Evolutionary conservation across 2,113 vertebrate genomes (phyloP), one percentile per base, ranked within the genome.

Genomic region (Stictonetta naevosa): DNA sequence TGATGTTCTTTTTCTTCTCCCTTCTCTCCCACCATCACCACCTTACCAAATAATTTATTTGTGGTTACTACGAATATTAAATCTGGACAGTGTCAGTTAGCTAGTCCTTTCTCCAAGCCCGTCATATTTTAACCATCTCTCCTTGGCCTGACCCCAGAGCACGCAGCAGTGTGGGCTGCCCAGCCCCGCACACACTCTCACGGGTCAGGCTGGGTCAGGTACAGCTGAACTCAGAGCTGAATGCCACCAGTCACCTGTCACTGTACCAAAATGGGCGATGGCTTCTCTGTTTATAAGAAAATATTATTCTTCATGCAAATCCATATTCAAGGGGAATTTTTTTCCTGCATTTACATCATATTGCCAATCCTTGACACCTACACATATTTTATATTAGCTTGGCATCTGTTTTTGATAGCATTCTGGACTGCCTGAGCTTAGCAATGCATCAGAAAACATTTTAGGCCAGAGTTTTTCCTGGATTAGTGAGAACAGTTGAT

Each of bases 201-300:
- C 18, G 44, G 18, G 21, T 7, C 1, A 3, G 34, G 11, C 74
- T 73, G 20, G 29, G 11, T 4, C 22, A n/a, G 34, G 6, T 59
- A 62, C 75, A 71, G 38, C 50, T 42, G 48, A 64, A 42, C 75
- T 48, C 63, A 66, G 31, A 62, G 34, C 6, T 13, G 18, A 80
- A 22, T 5, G 3, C 10, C 71, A n/a, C 56, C 38, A 3, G 0
- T 40, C 34, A 14, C 1, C 1, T 0, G 15, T 4, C 58, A 52
- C 66, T 72, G 36, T 55, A 83, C 38, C 40, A 48, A 82, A 68
- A 3, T 0, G 2, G 52, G 38, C 28, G 23, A 4, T 13, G 0
- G 0, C 42, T 52, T 80, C 38, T 55, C 64, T 83, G 28, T 56
- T 80, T 55, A 8, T 22, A 18, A 33, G n/a, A 48, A 28, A 67